Evolutionary conservation across 2,888 invertebrate species (phyloP).

Genomic region (Reticulitermes lucifugus): DNA sequence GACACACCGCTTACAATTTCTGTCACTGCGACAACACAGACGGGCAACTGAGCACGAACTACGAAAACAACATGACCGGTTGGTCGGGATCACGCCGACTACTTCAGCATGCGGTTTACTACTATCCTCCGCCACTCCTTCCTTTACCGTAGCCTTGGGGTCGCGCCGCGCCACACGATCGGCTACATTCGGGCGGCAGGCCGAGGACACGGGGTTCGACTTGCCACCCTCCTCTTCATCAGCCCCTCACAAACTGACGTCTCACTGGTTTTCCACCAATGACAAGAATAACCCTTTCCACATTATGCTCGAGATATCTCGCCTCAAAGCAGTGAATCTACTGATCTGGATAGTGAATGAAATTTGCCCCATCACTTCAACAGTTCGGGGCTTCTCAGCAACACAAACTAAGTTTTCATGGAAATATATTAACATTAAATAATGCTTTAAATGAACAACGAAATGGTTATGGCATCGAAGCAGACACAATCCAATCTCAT

Average conservation of each 20-base stretch:
- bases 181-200: constrained; percentile 6
- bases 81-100: constrained; percentile 15
- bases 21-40: constrained; percentile 10
- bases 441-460: too few species aligned
- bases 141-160: constrained; percentile 4
- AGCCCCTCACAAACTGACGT: not conserved
- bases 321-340: too few species aligned
- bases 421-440: too few species aligned
- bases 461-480: too few species aligned
- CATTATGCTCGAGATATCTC: too few species aligned
- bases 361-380: too few species aligned
- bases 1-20: not conserved
- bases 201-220: not conserved
- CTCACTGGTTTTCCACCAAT: too few species aligned
- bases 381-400: too few species aligned
- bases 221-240: not conserved
- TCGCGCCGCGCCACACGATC: constrained; percentile 19
- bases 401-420: too few species aligned
- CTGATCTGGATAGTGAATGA: too few species aligned
- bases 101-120: constrained; percentile 5
- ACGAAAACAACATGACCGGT: constrained; percentile 16
- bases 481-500: too few species aligned
- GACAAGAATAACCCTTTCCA: too few species aligned
- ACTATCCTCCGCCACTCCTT: not conserved
- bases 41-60: constrained; percentile 3